phyloP scores from a whole-genome alignment of 1,140 invertebrate genomes.

The Nasonia giraulti region DNA sequence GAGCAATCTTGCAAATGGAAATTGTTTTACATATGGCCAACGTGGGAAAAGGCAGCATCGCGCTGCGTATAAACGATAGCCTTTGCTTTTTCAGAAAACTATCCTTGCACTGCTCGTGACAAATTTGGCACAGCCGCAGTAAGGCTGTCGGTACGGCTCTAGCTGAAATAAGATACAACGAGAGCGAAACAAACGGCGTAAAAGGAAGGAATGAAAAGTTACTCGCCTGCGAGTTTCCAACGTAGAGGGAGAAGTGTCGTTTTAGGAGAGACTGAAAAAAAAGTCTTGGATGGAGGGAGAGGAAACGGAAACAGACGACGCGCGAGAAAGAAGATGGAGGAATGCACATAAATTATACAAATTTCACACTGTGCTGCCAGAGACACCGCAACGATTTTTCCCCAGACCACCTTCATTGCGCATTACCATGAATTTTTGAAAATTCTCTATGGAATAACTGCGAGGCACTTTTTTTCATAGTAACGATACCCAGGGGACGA shows the following conservation, averaged over 20 bases:
- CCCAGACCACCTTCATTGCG: not conserved
- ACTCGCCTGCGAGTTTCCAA: conserved; percentile 39
- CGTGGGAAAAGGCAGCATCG: not conserved
- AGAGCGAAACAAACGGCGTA: conserved; percentile 33
- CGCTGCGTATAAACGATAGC: conserved; percentile 40
- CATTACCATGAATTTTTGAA: conserved; percentile 3
- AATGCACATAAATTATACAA: conserved; percentile 44
- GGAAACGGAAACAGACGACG: conserved; percentile 21
- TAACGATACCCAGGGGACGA: not conserved
- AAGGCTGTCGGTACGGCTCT: conserved; percentile 24
- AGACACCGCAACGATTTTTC: conserved; percentile 27
- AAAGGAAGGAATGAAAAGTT: conserved; percentile 39
- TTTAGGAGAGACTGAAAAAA: conserved; percentile 8
- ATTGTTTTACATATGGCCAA: conserved; percentile 31
- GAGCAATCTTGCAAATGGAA: conserved; percentile 39
- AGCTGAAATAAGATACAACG: conserved; percentile 44
- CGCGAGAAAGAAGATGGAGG: not conserved
- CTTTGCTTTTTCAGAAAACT: conserved; percentile 37
- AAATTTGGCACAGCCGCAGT: conserved; percentile 44
- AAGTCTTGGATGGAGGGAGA: not conserved
- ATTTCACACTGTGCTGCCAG: conserved; percentile 9
- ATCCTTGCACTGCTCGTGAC: conserved; percentile 17
- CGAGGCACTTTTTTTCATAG: not conserved
- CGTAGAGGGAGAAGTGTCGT: not conserved
- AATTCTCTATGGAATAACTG: not conserved